Conservation (phyloP, 2,113 vertebrate species). For the Microcebus lehilahytsara region DNA sequence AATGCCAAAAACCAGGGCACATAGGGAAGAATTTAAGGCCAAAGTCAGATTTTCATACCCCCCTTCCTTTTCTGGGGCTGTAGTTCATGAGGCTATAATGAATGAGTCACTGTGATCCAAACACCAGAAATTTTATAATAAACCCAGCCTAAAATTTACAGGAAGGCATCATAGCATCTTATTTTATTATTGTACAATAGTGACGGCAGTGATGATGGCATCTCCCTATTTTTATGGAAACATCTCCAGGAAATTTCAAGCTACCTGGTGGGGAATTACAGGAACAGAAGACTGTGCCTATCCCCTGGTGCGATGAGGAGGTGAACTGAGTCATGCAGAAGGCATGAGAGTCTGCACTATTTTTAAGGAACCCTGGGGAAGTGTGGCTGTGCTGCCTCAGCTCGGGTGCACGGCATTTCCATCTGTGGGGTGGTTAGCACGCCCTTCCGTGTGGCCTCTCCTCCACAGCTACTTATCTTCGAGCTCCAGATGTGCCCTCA, state of each 20-base stretch:
- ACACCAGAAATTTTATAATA: not conserved
- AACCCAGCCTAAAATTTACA: not conserved
- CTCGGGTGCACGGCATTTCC: not conserved
- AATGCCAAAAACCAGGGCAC: conserved; percentile 40
- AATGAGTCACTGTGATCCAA: not conserved
- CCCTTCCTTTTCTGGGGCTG: not conserved
- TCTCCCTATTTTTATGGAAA: conserved; percentile 13
- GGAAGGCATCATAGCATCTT: not conserved
- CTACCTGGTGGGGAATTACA: not conserved
- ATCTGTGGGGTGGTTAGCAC: not conserved
- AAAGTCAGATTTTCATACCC: not conserved
- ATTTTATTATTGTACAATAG: conserved; percentile 28
- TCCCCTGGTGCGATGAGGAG: not conserved
- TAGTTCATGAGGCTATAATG: not conserved
- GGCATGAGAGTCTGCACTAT: conserved; percentile 3
- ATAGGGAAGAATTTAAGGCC: not conserved
- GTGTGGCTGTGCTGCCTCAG: not conserved
- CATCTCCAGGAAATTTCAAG: not conserved
- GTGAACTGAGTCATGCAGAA: not conserved
- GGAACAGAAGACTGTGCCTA: not conserved
- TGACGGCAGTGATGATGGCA: not conserved
- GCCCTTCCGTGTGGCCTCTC: not conserved
- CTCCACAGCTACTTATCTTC: not conserved
- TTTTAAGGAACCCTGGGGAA: conserved; percentile 30
- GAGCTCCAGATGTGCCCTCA: not conserved